Percentiles rank a stretch among this genome's conserved stretches.
Conservation (phyloP, 1,140 invertebrate species). For the Caerostris darwini region DNA sequence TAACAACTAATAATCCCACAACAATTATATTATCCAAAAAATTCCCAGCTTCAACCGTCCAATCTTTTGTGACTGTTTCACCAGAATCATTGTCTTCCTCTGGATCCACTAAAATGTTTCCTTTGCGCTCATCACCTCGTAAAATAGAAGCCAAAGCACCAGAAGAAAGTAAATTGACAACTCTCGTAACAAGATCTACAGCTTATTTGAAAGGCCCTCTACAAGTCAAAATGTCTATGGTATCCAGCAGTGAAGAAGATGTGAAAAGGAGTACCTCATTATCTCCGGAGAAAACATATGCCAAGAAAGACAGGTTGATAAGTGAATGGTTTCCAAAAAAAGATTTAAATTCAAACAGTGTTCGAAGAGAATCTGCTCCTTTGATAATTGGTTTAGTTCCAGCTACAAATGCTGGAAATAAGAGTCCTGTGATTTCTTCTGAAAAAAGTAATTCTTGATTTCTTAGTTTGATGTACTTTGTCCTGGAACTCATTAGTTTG, state of each 20-base stretch:
- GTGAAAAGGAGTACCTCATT: background rate
- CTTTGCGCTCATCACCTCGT: slow-evolving; percentile 49
- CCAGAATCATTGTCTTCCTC: slow-evolving; percentile 63
- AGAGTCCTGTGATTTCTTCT: slow-evolving; percentile 43
- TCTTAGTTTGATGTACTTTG: background rate
- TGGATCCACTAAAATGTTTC: slow-evolving; percentile 21
- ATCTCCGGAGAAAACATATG: slow-evolving; percentile 66
- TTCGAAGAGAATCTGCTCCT: slow-evolving; percentile 67
- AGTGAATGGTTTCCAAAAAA: slow-evolving; percentile 76
- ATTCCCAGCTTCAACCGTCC: slow-evolving; percentile 44
- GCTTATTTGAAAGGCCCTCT: slow-evolving; percentile 53
- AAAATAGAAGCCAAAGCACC: slow-evolving; percentile 56
- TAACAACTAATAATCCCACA: slow-evolving; percentile 70
- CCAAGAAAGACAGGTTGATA: slow-evolving; percentile 68
- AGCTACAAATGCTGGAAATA: slow-evolving; percentile 35
- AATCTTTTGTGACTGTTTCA: slow-evolving; percentile 60
- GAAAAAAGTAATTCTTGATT: slow-evolving; percentile 55
- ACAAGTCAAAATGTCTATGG: slow-evolving; percentile 32
- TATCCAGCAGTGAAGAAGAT: slow-evolving; percentile 4
- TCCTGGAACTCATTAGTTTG: no score
- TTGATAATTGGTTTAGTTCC: slow-evolving; percentile 75
- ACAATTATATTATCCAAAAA: slow-evolving; percentile 75
- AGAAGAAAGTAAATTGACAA: slow-evolving; percentile 41
- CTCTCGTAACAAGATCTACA: slow-evolving; percentile 65
- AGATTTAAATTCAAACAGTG: slow-evolving; percentile 58